These are phyloP conservation scores for Lepidurus apus DNA, from an alignment of 1,140 invertebrate species.

Conservation along the genomic window DNA sequence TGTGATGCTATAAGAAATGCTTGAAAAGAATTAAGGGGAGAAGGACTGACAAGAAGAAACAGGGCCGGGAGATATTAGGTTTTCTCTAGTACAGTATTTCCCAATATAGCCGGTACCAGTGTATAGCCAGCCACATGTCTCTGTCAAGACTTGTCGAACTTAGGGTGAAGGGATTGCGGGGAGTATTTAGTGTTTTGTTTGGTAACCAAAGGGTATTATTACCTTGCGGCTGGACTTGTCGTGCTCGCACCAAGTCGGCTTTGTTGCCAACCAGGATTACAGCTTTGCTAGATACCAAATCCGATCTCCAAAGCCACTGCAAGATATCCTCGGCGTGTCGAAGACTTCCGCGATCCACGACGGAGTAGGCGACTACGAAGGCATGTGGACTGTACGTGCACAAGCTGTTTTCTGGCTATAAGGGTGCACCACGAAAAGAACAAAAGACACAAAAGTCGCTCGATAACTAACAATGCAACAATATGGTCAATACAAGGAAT, in stretches of 20 bases:
- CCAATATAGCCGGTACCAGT: too few relatives aligned
- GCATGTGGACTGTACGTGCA: constrained; percentile 82
- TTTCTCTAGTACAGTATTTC: too few relatives aligned
- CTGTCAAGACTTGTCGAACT: neutral
- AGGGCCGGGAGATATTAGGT: too few relatives aligned
- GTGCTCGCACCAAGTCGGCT: constrained; percentile 81
- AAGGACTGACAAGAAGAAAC: too few relatives aligned
- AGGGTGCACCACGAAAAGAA: neutral
- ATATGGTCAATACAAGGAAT: neutral
- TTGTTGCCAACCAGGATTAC: constrained; percentile 95
- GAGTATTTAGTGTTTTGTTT: neutral
- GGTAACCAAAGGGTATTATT: constrained; percentile 39
- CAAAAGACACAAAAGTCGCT: neutral
- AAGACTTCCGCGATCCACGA: constrained; percentile 72
- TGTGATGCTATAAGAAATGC: too few relatives aligned
- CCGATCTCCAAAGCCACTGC: constrained; percentile 70
- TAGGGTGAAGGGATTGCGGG: too few relatives aligned
- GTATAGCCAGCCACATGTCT: neutral
- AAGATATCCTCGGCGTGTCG: constrained; percentile 69
- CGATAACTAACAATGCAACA: neutral
- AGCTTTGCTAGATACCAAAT: constrained; percentile 68
- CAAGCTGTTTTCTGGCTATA: constrained; percentile 68
- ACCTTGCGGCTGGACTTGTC: constrained; percentile 80
- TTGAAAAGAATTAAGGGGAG: too few relatives aligned
- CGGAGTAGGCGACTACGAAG: constrained; percentile 86